Conservation (phyloP, 23 tunicate genomes). For the Halocynthia roretzi region DNA sequence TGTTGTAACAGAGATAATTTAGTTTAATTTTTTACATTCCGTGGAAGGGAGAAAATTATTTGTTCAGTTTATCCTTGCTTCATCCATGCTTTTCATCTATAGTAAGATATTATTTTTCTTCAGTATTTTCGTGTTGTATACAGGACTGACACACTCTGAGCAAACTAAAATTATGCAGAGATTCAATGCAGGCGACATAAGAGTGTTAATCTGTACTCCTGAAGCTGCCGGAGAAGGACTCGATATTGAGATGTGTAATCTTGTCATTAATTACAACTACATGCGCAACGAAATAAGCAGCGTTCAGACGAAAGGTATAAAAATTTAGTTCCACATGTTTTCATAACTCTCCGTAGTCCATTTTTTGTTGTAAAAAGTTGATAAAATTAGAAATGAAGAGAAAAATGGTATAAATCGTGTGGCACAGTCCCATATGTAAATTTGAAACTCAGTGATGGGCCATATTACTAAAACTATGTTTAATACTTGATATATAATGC, state of each 20-base stretch:
- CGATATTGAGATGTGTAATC: constrained; percentile 37
- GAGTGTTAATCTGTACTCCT: constrained; percentile 38
- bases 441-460: too few relatives aligned
- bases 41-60: background rate
- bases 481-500: too few relatives aligned
- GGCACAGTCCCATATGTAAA: too few relatives aligned
- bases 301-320: constrained; percentile 33
- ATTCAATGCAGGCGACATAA: constrained; percentile 30
- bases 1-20: too few relatives aligned
- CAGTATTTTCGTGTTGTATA: background rate
- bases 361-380: too few relatives aligned
- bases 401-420: too few relatives aligned
- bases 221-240: constrained; percentile 64
- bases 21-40: too few relatives aligned
- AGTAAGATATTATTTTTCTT: background rate
- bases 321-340: background rate
- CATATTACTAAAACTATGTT: too few relatives aligned
- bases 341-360: too few relatives aligned
- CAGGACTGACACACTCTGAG: constrained; percentile 29
- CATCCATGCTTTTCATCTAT: background rate
- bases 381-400: too few relatives aligned
- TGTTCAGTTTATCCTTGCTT: background rate
- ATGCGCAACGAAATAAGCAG: constrained; percentile 24
- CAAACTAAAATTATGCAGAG: constrained; percentile 20
- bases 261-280: constrained; percentile 35